A percentile compares a stretch with the other conserved stretches of the same genome.
Conservation (phyloP, 2,113 vertebrate genomes). For the Euleptes europaea region DNA sequence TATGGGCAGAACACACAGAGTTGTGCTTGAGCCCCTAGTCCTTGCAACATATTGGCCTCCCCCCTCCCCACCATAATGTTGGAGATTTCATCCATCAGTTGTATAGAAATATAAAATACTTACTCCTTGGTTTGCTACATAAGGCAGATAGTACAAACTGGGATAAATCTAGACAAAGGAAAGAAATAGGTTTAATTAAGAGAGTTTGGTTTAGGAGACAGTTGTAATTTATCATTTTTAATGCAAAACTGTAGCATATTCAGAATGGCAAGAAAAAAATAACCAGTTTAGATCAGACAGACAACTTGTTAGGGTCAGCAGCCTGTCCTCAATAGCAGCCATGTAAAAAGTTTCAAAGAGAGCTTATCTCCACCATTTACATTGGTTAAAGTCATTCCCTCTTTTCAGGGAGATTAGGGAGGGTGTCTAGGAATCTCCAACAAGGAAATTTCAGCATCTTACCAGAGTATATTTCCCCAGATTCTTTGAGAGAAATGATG, state of each 20-base stretch:
- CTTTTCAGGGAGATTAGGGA: not conserved
- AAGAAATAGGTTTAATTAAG: slow-evolving; percentile 26
- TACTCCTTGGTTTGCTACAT: slow-evolving; percentile 52
- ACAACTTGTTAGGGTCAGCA: not conserved
- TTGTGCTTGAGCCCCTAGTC: not conserved
- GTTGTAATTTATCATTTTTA: not conserved
- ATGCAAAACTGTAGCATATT: slow-evolving; percentile 17
- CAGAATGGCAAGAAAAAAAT: not conserved
- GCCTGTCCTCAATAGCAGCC: not conserved
- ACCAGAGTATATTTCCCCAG: too few relatives aligned
- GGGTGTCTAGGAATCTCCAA: not conserved
- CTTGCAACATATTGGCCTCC: not conserved
- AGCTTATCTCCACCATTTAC: not conserved
- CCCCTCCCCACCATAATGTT: not conserved
- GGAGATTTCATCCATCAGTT: not conserved
- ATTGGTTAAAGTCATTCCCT: not conserved
- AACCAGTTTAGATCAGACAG: not conserved
- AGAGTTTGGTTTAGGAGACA: slow-evolving; percentile 33
- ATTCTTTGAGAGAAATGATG: too few relatives aligned
- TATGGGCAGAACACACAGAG: not conserved
- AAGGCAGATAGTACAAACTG: slow-evolving; percentile 58
- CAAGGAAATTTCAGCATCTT: not conserved
- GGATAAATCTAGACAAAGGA: slow-evolving; percentile 55
- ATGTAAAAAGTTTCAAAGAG: not conserved
- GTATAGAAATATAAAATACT: slow-evolving; percentile 21